Conservation (phyloP, 2,797 vertebrate species). For the Eidolon dupreanum region DNA sequence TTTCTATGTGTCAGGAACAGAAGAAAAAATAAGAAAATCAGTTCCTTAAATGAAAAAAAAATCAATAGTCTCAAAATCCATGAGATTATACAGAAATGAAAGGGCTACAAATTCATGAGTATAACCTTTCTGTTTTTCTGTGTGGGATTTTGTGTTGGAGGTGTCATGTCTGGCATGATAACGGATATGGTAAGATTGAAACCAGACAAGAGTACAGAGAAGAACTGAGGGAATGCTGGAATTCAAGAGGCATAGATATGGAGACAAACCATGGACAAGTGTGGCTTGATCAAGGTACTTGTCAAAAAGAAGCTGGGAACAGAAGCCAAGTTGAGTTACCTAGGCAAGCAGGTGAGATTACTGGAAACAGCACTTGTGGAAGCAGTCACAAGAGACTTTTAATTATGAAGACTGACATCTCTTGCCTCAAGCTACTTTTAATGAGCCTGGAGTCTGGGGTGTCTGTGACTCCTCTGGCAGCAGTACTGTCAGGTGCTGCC, state of each 20-base stretch:
- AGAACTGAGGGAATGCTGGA: background rate
- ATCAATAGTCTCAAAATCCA: background rate
- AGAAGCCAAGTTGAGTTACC: background rate
- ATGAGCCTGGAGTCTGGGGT: background rate
- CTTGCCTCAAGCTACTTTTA: constrained; percentile 46
- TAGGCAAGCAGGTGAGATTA: background rate
- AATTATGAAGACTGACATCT: constrained; percentile 21
- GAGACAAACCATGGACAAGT: background rate
- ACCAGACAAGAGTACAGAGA: background rate
- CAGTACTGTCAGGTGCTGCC: background rate
- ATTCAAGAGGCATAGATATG: background rate
- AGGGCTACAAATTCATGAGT: background rate
- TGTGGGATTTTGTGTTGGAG: background rate
- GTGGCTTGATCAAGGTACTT: background rate
- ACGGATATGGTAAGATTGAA: background rate
- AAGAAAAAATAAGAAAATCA: background rate
- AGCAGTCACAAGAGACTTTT: background rate
- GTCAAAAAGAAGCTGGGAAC: background rate
- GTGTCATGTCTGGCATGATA: background rate
- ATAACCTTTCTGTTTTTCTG: background rate
- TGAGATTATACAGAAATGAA: background rate
- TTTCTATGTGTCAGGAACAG: background rate
- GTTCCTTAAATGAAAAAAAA: background rate
- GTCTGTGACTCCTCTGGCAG: background rate
- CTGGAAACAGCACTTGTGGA: background rate